phyloP scores from a whole-genome alignment of 2,888 invertebrate genomes.

The Sinhomidia bicolor region DNA sequence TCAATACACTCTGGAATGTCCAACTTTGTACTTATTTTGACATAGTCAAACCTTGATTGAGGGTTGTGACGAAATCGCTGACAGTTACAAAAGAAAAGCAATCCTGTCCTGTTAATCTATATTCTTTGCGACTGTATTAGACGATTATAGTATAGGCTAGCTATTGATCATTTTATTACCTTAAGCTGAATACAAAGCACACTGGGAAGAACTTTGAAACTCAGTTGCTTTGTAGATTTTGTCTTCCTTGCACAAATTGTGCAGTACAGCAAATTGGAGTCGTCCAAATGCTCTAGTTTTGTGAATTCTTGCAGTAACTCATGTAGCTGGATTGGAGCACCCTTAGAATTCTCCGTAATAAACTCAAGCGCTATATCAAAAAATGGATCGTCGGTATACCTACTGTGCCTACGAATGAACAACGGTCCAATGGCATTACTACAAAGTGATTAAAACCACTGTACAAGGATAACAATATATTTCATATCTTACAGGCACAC shows the following conservation, averaged over 20 bases:
- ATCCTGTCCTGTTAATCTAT: too few relatives aligned
- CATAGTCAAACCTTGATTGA: too few relatives aligned
- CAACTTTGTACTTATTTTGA: too few relatives aligned
- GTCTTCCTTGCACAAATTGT: neutral
- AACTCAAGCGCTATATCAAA: constrained; percentile 2
- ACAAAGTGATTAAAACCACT: too few relatives aligned
- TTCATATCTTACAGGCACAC: neutral
- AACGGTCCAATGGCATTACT: too few relatives aligned
- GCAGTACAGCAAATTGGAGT: neutral
- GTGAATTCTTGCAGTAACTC: neutral
- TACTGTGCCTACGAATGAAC: neutral
- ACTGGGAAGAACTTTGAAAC: neutral
- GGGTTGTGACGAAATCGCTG: too few relatives aligned
- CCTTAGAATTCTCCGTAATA: neutral
- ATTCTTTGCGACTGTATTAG: too few relatives aligned
- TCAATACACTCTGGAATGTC: too few relatives aligned
- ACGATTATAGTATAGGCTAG: too few relatives aligned
- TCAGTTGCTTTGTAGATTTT: constrained; percentile 12
- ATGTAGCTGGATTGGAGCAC: neutral
- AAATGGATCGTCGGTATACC: constrained; percentile 30
- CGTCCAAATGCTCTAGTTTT: neutral
- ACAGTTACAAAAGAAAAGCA: too few relatives aligned
- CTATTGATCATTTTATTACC: too few relatives aligned
- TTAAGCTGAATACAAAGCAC: constrained; percentile 32
- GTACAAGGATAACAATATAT: too few relatives aligned